Evolutionary conservation across 2,888 invertebrate species (phyloP).

Genomic region (Agonopterix heracliana): DNA sequence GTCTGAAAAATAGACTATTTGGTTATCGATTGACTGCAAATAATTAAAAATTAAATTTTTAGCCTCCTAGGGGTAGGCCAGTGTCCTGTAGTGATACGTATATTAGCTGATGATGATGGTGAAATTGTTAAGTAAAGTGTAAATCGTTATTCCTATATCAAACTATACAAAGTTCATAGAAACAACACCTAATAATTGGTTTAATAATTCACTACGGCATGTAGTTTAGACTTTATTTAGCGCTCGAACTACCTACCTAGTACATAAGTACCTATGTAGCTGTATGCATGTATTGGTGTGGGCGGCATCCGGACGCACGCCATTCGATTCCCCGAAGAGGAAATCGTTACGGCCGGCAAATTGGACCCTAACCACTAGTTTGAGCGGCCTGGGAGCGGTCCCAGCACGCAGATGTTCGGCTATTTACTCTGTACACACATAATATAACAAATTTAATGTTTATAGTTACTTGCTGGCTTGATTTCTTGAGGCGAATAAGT

Average conservation of each 20-base stretch:
- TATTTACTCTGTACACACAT: slow-evolving; percentile 23
- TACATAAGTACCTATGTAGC: slow-evolving; percentile 6
- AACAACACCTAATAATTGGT: too few relatives aligned
- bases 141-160: too few relatives aligned
- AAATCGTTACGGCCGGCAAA: slow-evolving; percentile 72
- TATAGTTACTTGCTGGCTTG: slow-evolving; percentile 23
- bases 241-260: neutral
- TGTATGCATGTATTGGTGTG: slow-evolving; percentile 29
- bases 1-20: too few relatives aligned
- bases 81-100: too few relatives aligned
- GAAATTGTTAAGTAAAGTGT: too few relatives aligned
- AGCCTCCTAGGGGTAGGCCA: too few relatives aligned
- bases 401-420: slow-evolving; percentile 55
- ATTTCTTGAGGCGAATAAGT: slow-evolving; percentile 16
- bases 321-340: slow-evolving; percentile 74
- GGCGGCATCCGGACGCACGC: slow-evolving; percentile 67
- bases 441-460: slow-evolving; percentile 34
- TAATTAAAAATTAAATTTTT: too few relatives aligned
- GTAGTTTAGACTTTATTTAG: too few relatives aligned
- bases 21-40: too few relatives aligned
- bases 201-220: too few relatives aligned
- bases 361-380: slow-evolving; percentile 72
- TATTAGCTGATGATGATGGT: too few relatives aligned
- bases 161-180: too few relatives aligned
- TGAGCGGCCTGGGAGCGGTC: slow-evolving; percentile 26